Evolutionary conservation across 1,140 invertebrate species (phyloP).

Genomic region (Micrasema minimum): DNA sequence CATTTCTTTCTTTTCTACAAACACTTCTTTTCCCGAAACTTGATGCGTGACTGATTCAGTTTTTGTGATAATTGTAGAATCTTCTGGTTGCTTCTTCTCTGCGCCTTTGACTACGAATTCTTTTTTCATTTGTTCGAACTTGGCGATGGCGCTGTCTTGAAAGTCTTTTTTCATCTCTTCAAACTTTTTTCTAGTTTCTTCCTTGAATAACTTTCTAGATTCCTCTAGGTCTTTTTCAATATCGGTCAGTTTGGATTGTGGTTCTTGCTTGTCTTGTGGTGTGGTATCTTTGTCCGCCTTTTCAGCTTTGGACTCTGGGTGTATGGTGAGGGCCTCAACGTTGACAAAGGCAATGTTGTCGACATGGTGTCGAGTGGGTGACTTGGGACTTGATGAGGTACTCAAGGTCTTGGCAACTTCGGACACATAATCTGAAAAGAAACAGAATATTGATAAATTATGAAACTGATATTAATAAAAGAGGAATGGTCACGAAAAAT

Average conservation of each 20-base stretch:
- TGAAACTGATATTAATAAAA: neutral
- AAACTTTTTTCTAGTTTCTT: slow-evolving; percentile 48
- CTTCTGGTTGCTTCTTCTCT: slow-evolving; percentile 36
- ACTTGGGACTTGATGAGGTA: slow-evolving; percentile 60
- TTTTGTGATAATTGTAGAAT: slow-evolving; percentile 62
- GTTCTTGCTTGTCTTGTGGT: neutral
- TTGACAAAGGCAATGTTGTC: slow-evolving; percentile 65
- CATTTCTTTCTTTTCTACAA: slow-evolving; percentile 63
- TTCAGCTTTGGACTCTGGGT: slow-evolving; percentile 41
- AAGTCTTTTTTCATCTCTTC: slow-evolving; percentile 50
- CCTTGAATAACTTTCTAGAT: slow-evolving; percentile 42
- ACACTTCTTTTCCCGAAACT: slow-evolving; percentile 65
- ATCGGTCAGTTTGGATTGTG: slow-evolving; percentile 24
- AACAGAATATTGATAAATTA: slow-evolving; percentile 9
- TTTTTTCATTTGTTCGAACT: slow-evolving; percentile 52
- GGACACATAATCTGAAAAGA: slow-evolving; percentile 58
- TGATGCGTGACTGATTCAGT: slow-evolving; percentile 65
- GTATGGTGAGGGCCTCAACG: slow-evolving; percentile 63
- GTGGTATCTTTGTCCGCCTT: neutral
- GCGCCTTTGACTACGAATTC: slow-evolving; percentile 41
- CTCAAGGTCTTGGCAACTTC: slow-evolving; percentile 59
- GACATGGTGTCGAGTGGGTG: slow-evolving; percentile 62
- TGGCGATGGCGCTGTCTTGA: slow-evolving; percentile 42
- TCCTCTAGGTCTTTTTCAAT: slow-evolving; percentile 40
- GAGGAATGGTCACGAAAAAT: too few relatives aligned